Percentiles rank a stretch among this genome's conserved stretches.
These are phyloP conservation scores for Rissa tridactyla DNA, from an alignment of 2,113 vertebrate genomes.

Conservation along the genomic window DNA sequence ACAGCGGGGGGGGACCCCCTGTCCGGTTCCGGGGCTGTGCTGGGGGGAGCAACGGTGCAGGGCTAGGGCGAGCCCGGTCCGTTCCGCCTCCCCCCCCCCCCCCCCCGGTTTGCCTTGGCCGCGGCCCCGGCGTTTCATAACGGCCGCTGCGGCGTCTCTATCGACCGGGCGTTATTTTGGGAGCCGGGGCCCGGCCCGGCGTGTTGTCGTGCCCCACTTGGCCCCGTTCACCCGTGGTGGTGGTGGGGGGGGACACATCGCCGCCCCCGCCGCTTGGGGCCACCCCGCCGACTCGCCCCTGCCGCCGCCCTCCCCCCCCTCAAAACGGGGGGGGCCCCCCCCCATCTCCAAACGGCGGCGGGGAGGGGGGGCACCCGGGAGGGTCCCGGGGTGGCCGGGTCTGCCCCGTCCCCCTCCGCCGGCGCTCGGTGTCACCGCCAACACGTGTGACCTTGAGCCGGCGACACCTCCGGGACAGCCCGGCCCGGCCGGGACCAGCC, in stretches of 20 bases:
- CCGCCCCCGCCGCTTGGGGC: not conserved
- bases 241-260: no score
- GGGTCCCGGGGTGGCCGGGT: not conserved
- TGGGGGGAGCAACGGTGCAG: not conserved
- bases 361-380: no score
- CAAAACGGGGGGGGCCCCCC: no score
- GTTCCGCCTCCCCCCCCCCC: not conserved
- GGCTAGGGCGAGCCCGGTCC: no score
- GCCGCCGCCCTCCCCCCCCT: not conserved
- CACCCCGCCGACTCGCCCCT: not conserved
- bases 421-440: not conserved
- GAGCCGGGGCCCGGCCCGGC: not conserved
- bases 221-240: not conserved
- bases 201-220: not conserved
- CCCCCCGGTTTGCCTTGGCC: not conserved
- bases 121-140: not conserved
- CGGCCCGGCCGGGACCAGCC: not conserved
- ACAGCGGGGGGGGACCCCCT: not conserved
- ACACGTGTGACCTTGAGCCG: not conserved
- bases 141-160: not conserved
- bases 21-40: not conserved
- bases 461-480: not conserved
- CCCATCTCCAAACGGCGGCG: no score
- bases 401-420: not conserved
- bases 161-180: constrained; percentile 22